A percentile compares a stretch with the other conserved stretches of the same genome.
phyloP scores from a whole-genome alignment of 2,113 vertebrate species.

The Pterocles gutturalis region DNA sequence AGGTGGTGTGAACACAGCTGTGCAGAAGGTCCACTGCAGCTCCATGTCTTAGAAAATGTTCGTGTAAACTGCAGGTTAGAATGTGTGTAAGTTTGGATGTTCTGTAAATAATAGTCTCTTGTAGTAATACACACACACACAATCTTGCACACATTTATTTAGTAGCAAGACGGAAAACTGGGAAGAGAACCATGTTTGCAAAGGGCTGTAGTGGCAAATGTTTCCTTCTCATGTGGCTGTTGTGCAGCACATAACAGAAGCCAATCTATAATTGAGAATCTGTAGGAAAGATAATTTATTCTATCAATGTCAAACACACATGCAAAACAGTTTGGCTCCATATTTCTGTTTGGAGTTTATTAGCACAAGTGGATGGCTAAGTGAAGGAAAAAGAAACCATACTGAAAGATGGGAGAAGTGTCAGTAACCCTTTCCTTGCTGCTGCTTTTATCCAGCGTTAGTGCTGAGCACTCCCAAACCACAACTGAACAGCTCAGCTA shows the following conservation, averaged over 20 bases:
- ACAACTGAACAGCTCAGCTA: neutral
- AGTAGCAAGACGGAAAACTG: neutral
- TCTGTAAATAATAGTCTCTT: neutral
- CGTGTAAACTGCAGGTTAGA: neutral
- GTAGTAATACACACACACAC: neutral
- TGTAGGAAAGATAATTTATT: neutral
- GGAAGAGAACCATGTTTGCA: conserved; percentile 22
- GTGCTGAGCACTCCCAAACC: neutral
- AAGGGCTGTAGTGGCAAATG: neutral
- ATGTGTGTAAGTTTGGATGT: neutral
- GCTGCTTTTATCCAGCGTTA: neutral
- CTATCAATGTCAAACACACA: neutral
- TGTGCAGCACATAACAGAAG: neutral
- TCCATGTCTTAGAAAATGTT: neutral
- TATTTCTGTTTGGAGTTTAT: neutral
- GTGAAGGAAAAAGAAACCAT: neutral
- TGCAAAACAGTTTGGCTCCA: neutral
- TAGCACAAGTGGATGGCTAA: neutral
- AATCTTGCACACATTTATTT: conserved; percentile 30
- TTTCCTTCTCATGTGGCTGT: neutral
- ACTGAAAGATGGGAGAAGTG: neutral
- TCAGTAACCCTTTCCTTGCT: neutral
- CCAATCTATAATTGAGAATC: neutral
- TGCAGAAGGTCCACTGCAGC: neutral
- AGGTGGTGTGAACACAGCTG: neutral